phyloP scores from a whole-genome alignment of 30 jellyfish, hydroid and myxozoan genomes.

The Chrysaora quinquecirrha region DNA sequence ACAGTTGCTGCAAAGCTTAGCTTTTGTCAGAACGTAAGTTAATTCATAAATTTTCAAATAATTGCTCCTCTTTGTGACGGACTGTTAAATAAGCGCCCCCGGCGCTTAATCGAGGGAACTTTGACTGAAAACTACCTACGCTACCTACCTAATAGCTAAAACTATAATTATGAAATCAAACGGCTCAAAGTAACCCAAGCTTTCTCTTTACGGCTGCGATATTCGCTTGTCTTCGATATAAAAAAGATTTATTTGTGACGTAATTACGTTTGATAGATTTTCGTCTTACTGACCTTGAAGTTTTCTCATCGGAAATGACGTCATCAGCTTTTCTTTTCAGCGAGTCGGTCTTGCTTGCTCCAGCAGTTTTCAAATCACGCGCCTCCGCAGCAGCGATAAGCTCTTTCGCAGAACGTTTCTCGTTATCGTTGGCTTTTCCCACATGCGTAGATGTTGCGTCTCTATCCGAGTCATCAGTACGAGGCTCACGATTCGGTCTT shows the following conservation, averaged over 20 bases:
- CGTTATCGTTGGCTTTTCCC: neutral
- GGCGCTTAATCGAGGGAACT: no score
- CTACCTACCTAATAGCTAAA: no score
- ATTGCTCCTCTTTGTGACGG: no score
- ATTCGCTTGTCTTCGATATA: conserved; percentile 62
- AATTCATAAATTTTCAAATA: no score
- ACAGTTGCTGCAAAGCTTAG: no score
- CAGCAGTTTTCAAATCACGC: conserved; percentile 26
- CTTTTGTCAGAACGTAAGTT: no score
- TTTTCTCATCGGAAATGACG: conserved; percentile 6
- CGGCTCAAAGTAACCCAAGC: conserved; percentile 38
- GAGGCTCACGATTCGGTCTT: neutral
- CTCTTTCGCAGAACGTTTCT: conserved; percentile 46
- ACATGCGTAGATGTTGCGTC: no score
- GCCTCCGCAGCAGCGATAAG: conserved; percentile 87
- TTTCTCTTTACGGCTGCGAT: conserved; percentile 46
- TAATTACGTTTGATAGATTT: conserved; percentile 42
- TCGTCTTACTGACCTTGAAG: conserved; percentile 79
- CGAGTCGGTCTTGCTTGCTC: conserved; percentile 35
- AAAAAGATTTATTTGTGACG: conserved; percentile 50
- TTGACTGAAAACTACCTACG: no score
- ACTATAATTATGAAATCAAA: no score
- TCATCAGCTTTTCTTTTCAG: conserved; percentile 70
- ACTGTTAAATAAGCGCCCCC: no score
- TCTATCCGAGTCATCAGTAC: neutral